Conservation (phyloP, 2,797 vertebrate genomes). For the Tiaroga cobitis region DNA sequence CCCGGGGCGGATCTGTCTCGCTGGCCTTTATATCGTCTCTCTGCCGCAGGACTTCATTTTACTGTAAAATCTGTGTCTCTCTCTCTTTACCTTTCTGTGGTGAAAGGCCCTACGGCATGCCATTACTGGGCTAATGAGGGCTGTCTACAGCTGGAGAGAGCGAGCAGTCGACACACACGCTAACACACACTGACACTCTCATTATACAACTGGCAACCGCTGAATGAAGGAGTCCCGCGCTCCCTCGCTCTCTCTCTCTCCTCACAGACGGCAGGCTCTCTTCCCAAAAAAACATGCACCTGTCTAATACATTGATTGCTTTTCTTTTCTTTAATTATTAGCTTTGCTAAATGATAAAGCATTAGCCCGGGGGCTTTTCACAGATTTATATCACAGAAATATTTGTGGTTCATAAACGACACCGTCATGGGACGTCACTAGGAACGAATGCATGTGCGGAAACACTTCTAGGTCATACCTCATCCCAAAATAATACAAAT, state of each 20-base stretch:
- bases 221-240: constrained; percentile 73
- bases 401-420: background rate
- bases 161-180: constrained; percentile 68
- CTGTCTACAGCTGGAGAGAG: constrained; percentile 79
- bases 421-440: background rate
- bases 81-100: constrained; percentile 50
- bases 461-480: background rate
- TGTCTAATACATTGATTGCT: background rate
- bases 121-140: constrained; percentile 85
- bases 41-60: constrained; percentile 57
- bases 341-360: constrained; percentile 10
- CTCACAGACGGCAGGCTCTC: background rate
- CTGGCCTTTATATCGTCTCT: constrained; percentile 46
- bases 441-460: background rate
- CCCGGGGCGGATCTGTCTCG: constrained; percentile 61
- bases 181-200: constrained; percentile 85
- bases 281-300: background rate
- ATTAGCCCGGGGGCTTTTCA: background rate
- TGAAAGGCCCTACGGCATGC: constrained; percentile 82
- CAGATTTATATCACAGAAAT: background rate
- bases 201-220: constrained; percentile 82
- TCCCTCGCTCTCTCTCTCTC: background rate
- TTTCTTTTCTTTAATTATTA: background rate
- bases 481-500: background rate
- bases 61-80: constrained; percentile 53